Evolutionary conservation across 2,888 invertebrate genomes (phyloP).

Genomic region (Limenitis camilla): DNA sequence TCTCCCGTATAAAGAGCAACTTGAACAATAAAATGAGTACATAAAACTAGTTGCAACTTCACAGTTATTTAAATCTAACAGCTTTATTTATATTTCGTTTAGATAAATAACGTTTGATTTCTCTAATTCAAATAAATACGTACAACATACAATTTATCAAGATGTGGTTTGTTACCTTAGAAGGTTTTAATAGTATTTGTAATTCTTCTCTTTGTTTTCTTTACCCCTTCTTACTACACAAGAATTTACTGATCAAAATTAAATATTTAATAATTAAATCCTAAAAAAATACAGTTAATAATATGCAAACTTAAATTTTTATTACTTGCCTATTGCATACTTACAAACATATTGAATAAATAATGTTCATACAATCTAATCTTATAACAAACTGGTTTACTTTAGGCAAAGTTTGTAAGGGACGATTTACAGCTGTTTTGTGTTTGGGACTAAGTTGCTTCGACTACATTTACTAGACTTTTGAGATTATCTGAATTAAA

Average conservation of each 20-base stretch:
- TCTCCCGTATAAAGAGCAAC: constrained; percentile 9
- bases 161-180: too few species aligned
- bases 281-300: too few species aligned
- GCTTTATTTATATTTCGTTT: background rate
- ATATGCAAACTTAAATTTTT: too few species aligned
- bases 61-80: background rate
- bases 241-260: too few species aligned
- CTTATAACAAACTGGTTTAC: constrained; percentile 11
- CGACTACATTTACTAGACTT: background rate
- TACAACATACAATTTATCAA: too few species aligned
- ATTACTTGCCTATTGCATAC: too few species aligned
- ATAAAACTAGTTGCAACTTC: constrained; percentile 7
- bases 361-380: constrained; percentile 6
- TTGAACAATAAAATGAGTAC: constrained; percentile 5
- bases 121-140: too few species aligned
- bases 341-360: background rate
- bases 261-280: too few species aligned
- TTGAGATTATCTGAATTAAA: constrained; percentile 7
- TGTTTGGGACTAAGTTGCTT: constrained; percentile 4
- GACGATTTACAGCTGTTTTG: constrained; percentile 12
- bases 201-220: too few species aligned
- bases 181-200: too few species aligned
- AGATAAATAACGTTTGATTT: too few species aligned
- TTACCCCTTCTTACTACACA: too few species aligned
- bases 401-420: constrained; percentile 10